Evolutionary conservation across 2,797 vertebrate genomes (phyloP).

Genomic region (Poeciliopsis turneri): DNA sequence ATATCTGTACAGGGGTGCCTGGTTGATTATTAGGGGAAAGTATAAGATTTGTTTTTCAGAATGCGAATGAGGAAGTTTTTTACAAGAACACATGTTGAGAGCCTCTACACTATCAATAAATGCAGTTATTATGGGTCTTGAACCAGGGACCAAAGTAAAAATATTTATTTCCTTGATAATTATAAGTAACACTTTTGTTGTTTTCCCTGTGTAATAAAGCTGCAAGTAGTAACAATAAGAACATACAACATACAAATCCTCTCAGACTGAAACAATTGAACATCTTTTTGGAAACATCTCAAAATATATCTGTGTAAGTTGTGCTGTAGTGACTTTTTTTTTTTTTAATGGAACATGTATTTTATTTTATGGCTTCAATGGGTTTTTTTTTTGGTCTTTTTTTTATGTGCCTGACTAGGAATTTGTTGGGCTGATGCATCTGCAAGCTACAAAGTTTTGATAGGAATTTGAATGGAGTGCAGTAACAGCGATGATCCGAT

Average conservation of each 20-base stretch:
- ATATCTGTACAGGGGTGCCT: not conserved
- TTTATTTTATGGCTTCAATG: not conserved
- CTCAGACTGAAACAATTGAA: not conserved
- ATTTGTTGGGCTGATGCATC: constrained; percentile 1
- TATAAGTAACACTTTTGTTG: constrained; percentile 33
- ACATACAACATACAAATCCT: constrained; percentile 12
- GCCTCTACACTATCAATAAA: constrained; percentile 61
- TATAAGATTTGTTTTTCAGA: constrained; percentile 21
- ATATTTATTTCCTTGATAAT: constrained; percentile 38
- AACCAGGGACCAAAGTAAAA: constrained; percentile 54
- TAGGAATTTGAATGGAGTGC: constrained; percentile 31
- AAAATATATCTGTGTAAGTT: not conserved
- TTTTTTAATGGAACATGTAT: not conserved
- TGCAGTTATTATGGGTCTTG: constrained; percentile 46
- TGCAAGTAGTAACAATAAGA: constrained; percentile 60
- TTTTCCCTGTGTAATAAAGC: constrained; percentile 69
- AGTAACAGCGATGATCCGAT: constrained; percentile 52
- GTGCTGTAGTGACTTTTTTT: not conserved
- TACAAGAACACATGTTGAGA: constrained; percentile 33
- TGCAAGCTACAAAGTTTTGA: constrained; percentile 25
- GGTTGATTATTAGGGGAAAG: constrained; percentile 16
- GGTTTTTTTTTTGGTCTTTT: not conserved
- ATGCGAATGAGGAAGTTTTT: constrained; percentile 31
- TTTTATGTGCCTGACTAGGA: not conserved
- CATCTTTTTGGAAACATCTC: not conserved